phyloP scores from a whole-genome alignment of 2,888 invertebrate species.

The Saturnia pavonia region DNA sequence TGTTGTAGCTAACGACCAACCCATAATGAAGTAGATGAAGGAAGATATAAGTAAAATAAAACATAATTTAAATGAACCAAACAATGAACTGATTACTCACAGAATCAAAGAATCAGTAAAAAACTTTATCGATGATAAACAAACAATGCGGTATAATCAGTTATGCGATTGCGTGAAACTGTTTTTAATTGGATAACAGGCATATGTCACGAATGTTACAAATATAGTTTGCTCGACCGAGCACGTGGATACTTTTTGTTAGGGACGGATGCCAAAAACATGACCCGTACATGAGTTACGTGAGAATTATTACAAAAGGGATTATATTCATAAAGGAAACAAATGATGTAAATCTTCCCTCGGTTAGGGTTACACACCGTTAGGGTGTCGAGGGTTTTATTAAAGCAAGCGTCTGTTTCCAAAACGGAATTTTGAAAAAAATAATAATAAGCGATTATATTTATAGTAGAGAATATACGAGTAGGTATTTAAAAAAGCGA shows the following conservation, averaged over 20 bases:
- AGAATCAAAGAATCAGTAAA: conserved; percentile 31
- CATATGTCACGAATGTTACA: conserved; percentile 1
- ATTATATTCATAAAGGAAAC: neutral
- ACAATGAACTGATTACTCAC: conserved; percentile 15
- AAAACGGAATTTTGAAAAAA: neutral
- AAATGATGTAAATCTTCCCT: conserved; percentile 1
- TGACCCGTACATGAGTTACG: neutral
- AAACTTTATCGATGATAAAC: conserved; percentile 17
- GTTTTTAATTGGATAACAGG: conserved; percentile 12
- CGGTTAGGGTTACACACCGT: neutral
- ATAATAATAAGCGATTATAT: neutral
- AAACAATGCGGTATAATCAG: conserved; percentile 26
- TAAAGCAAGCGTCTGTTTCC: neutral
- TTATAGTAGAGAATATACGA: neutral
- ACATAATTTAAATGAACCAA: neutral
- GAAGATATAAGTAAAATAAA: neutral
- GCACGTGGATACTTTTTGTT: conserved; percentile 12
- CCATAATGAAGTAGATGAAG: neutral
- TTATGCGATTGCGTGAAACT: conserved; percentile 21
- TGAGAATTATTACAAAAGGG: conserved; percentile 5
- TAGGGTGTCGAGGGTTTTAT: conserved; percentile 6
- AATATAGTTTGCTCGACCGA: conserved; percentile 8
- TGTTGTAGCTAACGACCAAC: neutral
- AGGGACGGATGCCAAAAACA: conserved; percentile 4
- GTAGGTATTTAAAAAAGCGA: neutral